Evolutionary conservation across 2,888 invertebrate species (phyloP).

Genomic region (Amphiduros pacificus): DNA sequence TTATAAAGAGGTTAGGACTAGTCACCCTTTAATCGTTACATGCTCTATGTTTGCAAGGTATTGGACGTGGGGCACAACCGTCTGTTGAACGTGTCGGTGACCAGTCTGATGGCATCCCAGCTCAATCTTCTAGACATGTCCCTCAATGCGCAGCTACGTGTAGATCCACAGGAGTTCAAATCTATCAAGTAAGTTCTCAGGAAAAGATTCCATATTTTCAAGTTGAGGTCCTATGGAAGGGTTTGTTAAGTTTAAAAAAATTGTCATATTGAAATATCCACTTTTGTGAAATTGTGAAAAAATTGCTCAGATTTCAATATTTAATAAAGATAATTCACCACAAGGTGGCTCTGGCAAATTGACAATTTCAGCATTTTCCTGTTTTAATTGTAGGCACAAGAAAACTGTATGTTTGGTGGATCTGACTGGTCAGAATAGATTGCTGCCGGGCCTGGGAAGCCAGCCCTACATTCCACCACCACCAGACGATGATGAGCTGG

Average conservation of each 20-base stretch:
- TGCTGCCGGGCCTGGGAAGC: slow-evolving; percentile 38
- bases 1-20: no score
- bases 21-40: no score
- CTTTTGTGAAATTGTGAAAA: no score
- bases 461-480: background rate
- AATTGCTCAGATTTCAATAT: no score
- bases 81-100: slow-evolving; percentile 54
- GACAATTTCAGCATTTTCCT: no score
- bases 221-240: background rate
- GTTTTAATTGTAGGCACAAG: slow-evolving; percentile 36
- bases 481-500: slow-evolving; percentile 28
- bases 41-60: slow-evolving; percentile 41
- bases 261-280: no score
- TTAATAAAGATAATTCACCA: no score
- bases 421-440: slow-evolving; percentile 56
- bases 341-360: no score
- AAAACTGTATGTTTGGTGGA: slow-evolving; percentile 59
- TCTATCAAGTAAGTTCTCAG: slow-evolving; percentile 46
- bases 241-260: no score
- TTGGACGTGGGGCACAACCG: slow-evolving; percentile 61
- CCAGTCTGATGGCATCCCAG: slow-evolving; percentile 56
- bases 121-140: slow-evolving; percentile 61
- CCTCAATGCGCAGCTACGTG: slow-evolving; percentile 56
- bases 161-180: slow-evolving; percentile 49
- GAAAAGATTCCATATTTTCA: background rate